These are phyloP conservation scores for Parasteatoda tepidariorum DNA, from an alignment of 1,140 invertebrate genomes.

Conservation along the genomic window DNA sequence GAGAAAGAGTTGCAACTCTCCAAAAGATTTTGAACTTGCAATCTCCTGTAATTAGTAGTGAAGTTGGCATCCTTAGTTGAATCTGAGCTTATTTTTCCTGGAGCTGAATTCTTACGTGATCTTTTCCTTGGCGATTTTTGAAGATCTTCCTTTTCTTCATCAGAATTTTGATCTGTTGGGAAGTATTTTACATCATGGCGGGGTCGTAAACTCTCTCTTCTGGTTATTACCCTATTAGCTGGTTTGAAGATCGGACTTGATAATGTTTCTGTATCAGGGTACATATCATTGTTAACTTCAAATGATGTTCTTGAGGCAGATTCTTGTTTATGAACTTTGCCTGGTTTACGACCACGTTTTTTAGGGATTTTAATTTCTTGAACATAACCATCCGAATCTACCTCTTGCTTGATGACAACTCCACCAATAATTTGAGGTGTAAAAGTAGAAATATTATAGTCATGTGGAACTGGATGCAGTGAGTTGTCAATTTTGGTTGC, in stretches of 20 bases:
- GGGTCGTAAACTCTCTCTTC: not conserved
- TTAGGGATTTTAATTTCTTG: not conserved
- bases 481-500: not conserved
- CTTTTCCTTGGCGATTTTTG: not conserved
- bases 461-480: not conserved
- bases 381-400: not conserved
- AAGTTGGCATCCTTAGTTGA: not conserved
- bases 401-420: constrained; percentile 8
- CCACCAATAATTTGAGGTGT: not conserved
- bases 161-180: not conserved
- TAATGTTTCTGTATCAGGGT: not conserved
- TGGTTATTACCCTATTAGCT: not conserved
- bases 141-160: not conserved
- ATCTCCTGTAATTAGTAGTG: not conserved
- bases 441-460: not conserved
- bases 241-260: not conserved
- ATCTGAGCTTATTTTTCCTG: not conserved
- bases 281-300: not conserved
- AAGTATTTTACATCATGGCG: not conserved
- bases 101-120: not conserved
- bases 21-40: not conserved
- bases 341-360: not conserved
- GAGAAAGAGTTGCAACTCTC: not conserved
- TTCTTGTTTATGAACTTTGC: not conserved
- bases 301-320: not conserved